These are phyloP conservation scores for Linepithema humile DNA, from an alignment of 1,140 invertebrate species.

Conservation along the genomic window DNA sequence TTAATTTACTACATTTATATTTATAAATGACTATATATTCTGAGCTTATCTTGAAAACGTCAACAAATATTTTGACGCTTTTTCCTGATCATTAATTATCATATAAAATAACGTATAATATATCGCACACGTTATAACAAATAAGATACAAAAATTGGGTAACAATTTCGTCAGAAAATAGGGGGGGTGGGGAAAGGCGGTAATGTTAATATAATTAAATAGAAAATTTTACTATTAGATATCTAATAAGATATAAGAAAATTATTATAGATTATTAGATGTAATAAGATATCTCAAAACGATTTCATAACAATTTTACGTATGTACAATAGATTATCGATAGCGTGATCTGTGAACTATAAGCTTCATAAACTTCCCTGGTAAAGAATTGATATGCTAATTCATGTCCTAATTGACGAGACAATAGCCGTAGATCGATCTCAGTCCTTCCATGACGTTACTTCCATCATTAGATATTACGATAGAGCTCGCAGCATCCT, in stretches of 20 bases:
- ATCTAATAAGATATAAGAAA: not conserved
- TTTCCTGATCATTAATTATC: too few species aligned
- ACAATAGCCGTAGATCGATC: conserved; percentile 11
- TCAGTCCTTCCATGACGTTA: not conserved
- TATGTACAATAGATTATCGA: too few species aligned
- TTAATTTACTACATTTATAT: too few species aligned
- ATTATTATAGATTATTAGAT: not conserved
- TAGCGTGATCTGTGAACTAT: not conserved
- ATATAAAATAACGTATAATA: too few species aligned
- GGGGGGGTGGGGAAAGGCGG: too few species aligned
- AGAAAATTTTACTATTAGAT: not conserved
- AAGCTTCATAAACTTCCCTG: not conserved
- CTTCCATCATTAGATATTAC: conserved; percentile 10
- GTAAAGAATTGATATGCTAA: not conserved
- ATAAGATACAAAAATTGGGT: too few species aligned
- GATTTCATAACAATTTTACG: not conserved
- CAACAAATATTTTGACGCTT: too few species aligned
- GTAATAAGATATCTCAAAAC: not conserved
- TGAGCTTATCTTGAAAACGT: too few species aligned
- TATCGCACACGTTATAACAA: too few species aligned
- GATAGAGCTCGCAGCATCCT: not conserved
- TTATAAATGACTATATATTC: too few species aligned
- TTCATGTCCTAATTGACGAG: not conserved
- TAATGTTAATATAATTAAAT: not conserved
- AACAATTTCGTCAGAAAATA: too few species aligned